Base-by-base conservation (phyloP, 2,888 invertebrate species). In the Brenthis hecate region DNA sequence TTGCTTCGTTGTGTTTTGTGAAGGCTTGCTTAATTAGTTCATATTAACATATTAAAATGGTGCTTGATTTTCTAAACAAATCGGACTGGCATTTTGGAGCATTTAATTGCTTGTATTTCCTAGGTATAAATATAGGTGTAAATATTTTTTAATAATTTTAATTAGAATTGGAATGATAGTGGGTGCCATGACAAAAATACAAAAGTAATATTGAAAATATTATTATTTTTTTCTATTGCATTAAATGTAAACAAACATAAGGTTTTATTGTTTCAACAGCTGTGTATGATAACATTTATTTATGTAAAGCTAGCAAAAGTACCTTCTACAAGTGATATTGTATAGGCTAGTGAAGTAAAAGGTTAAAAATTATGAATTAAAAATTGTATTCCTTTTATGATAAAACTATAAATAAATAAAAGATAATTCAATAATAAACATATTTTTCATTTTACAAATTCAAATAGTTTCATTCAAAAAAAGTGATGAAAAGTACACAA, bases 41-140 rank as follows among this genome's bases (percentile, higher is more conserved):
- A 54, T 65, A 71, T 66, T 77, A 70, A 72, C 14, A 54, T 65
- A 71, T 66, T 77, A 70, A 72, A 76, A 79, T 82, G 89, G 91
- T 90, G 91, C 90, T 89, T 82, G 71, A 80, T 80, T 83, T 78
- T 79, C 69, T 76, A 19, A 73, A 74, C 62, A 55, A 77, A 81
- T 80, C 78, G 77, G 77, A 79, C 79, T 87, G 86, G 91, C 91
- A 91, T 91, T 91, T 89, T 89, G 87, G 86, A 85, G 91, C 91
- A 91, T 91, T 91, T 91, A 89, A 86, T 80, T 81, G 84, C 81
- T 79, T 84, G 73, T 73, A 76, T 65, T 65, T 72, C 63, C 57
- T 68, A 69, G 48, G 19, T 70, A 60, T 76, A 82, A 43, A 79
- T 75, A 78, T 80, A 79, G 76, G 74, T 83, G 82, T 84, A 83